These are phyloP conservation scores for Eurytoma californica DNA, from an alignment of 2,888 invertebrate species.

Conservation along the genomic window DNA sequence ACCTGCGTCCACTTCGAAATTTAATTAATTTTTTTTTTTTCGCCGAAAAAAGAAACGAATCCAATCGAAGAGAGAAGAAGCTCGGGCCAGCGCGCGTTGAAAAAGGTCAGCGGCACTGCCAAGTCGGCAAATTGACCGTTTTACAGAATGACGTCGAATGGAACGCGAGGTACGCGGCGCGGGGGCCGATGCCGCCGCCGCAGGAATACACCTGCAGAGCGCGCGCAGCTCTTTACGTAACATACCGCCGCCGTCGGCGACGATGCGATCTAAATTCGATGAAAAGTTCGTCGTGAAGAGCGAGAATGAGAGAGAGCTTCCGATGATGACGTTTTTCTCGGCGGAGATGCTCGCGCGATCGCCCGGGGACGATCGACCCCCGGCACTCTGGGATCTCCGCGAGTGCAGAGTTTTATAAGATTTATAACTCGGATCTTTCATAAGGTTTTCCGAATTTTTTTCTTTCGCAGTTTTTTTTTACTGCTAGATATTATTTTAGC, in stretches of 20 bases:
- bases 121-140: slow-evolving; percentile 56
- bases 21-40: slow-evolving; percentile 1
- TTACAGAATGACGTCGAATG: slow-evolving; percentile 57
- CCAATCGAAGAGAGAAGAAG: slow-evolving; percentile 23
- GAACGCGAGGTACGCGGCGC: slow-evolving; percentile 43
- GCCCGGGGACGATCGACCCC: not conserved
- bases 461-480: too few relatives aligned
- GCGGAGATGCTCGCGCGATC: not conserved
- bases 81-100: not conserved
- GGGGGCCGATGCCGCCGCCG: not conserved
- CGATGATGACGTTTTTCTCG: slow-evolving; percentile 31
- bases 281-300: slow-evolving; percentile 31
- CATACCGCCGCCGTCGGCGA: slow-evolving; percentile 14
- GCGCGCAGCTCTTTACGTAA: slow-evolving; percentile 47
- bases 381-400: too few relatives aligned
- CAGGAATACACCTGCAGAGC: slow-evolving; percentile 49
- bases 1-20: not conserved
- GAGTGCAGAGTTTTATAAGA: too few relatives aligned
- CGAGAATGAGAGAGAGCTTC: not conserved
- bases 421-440: too few relatives aligned
- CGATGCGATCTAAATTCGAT: slow-evolving; percentile 53
- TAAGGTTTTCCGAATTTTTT: too few relatives aligned
- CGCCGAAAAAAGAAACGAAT: not conserved
- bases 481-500: too few relatives aligned
- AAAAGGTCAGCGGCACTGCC: slow-evolving; percentile 53